Percentiles rank a stretch among this genome's conserved stretches.
Evolutionary conservation across 2,797 vertebrate species (phyloP).

Genomic region (Diglossa cyanea): DNA sequence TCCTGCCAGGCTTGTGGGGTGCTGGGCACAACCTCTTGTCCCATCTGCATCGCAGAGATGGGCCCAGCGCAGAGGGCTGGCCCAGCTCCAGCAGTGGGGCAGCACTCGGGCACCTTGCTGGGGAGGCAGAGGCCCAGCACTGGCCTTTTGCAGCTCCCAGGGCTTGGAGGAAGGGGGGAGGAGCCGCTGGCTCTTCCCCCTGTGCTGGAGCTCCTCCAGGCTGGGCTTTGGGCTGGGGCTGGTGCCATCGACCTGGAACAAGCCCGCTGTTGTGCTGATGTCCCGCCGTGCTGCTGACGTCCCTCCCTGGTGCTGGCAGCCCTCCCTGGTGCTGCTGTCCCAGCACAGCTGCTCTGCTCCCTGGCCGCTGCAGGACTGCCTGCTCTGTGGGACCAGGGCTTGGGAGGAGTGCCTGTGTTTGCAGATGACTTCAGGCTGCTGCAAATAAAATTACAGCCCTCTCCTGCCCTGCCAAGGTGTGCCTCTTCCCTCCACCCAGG

Average conservation of each 20-base stretch:
- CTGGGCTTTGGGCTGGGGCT: neutral
- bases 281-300: neutral
- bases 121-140: neutral
- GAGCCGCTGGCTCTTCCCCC: neutral
- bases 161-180: fast-evolving
- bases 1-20: neutral
- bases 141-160: fast-evolving
- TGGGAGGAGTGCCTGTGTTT: neutral
- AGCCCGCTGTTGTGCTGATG: neutral
- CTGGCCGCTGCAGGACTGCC: neutral
- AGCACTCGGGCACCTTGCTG: neutral
- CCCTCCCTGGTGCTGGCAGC: neutral
- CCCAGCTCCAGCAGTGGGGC: neutral
- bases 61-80: neutral
- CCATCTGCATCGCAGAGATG: fast-evolving
- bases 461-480: neutral
- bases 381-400: neutral
- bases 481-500: neutral
- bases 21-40: neutral
- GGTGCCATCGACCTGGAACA: neutral
- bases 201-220: neutral
- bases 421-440: constrained; percentile 35
- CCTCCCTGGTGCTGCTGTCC: neutral
- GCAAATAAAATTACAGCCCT: constrained; percentile 34
- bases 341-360: neutral